Conservation (phyloP, 35 echinoderm and acorn worm genomes). For the Lytechinus pictus region DNA sequence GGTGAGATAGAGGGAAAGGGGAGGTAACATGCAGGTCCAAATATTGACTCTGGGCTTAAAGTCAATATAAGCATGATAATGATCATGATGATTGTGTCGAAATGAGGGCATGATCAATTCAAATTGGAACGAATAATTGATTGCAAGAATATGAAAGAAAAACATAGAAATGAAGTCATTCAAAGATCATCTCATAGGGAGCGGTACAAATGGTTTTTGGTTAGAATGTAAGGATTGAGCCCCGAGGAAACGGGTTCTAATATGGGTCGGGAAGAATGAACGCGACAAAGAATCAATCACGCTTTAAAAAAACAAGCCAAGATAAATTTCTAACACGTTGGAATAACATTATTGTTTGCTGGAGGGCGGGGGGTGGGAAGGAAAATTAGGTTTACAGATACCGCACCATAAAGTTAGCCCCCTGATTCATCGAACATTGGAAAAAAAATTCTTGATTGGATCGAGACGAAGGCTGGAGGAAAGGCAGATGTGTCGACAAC, state of each 20-base stretch:
- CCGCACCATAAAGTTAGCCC: neutral
- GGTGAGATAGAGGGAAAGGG: neutral
- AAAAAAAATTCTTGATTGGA: neutral
- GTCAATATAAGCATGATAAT: neutral
- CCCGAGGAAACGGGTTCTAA: neutral
- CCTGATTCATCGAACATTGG: neutral
- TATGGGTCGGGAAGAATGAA: neutral
- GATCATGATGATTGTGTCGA: neutral
- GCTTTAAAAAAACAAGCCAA: neutral
- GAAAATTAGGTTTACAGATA: neutral
- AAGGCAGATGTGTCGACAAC: neutral
- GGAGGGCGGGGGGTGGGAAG: neutral
- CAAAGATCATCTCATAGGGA: neutral
- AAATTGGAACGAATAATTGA: neutral
- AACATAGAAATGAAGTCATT: neutral
- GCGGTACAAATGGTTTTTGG: neutral
- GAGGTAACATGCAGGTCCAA: neutral
- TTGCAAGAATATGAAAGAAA: neutral
- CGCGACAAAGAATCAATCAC: slow-evolving; percentile 2
- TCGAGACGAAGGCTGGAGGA: neutral
- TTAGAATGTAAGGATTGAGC: neutral
- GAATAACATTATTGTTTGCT: slow-evolving; percentile 20
- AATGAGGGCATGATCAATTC: neutral
- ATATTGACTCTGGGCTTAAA: neutral
- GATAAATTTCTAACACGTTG: neutral